Percentiles rank a stretch among this genome's conserved stretches.
Conservation (phyloP, 1,140 invertebrate species). For the Drosophila aff. region DNA sequence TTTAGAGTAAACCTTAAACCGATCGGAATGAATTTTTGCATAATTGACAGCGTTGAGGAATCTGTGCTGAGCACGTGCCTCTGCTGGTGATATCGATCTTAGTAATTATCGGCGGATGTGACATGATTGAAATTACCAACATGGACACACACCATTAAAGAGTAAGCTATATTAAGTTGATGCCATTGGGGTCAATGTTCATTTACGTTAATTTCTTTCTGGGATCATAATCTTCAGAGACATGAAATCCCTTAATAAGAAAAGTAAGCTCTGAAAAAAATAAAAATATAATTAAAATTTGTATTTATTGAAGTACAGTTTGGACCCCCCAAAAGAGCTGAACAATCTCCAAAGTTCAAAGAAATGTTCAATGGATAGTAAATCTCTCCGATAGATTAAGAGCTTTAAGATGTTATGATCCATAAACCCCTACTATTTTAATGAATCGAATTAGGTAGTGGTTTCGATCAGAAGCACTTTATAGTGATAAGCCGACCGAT, state of each 20-base stretch:
- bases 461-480: not conserved
- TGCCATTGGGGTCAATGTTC: slow-evolving; percentile 1
- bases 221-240: not conserved
- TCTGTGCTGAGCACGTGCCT: slow-evolving; percentile 42
- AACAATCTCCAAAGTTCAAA: slow-evolving; percentile 9
- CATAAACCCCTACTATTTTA: not conserved
- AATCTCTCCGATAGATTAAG: not conserved
- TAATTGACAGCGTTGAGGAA: slow-evolving; percentile 43
- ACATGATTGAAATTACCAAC: slow-evolving; percentile 4
- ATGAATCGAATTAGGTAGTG: not conserved
- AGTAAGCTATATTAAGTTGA: not conserved
- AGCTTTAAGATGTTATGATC: not conserved
- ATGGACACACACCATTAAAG: not conserved
- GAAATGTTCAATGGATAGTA: not conserved
- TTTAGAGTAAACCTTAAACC: slow-evolving; percentile 5
- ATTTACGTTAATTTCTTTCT: not conserved
- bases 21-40: slow-evolving; percentile 33
- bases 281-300: not conserved
- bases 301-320: not conserved
- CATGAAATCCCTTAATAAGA: not conserved
- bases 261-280: not conserved
- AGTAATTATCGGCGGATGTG: slow-evolving; percentile 35
- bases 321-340: not conserved
- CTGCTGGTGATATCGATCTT: slow-evolving; percentile 17
- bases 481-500: slow-evolving; percentile 14